Evolutionary conservation across 2,113 vertebrate genomes (phyloP), one percentile per base, ranked within the genome.

Genomic region (Cygnus buccinator): DNA sequence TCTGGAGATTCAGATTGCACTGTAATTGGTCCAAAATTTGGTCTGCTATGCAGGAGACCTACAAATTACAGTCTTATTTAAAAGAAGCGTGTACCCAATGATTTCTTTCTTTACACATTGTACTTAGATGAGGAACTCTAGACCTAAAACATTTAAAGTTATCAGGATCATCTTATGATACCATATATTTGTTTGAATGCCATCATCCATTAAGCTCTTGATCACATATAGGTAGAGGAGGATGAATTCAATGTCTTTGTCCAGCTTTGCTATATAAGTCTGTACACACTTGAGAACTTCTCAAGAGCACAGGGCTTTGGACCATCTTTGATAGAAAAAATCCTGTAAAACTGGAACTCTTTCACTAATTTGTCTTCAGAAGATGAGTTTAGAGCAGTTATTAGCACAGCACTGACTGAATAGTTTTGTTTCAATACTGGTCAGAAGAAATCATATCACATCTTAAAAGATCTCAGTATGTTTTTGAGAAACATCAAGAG

Each of bases 401-500:
- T 73, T 83, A 71, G 35, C 55, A 55, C 10, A 83, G 26, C 3
- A 54, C 39, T n/a, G 52, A 54, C 39, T 26, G 43, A 90, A 65
- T 3, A 57, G 62, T 92, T 94, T 67, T 82, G 11, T 57, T 89
- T 89, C 46, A 48, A 4, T 73, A 73, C 37, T 15, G 7, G 50
- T 70, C 50, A 62, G 19, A 73, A n/a, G n/a, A 89, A 87, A 79
- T 50, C 35, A 62, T n/a, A 59, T 31, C 25, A 37, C 23, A 28
- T 79, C 58, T 77, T 78, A 78, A 83, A 93, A 90, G 54, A 71
- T 54, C 7, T 91, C 52, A 29, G 63, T 52, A 31, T 80, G n/a
- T 9, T 95, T 95, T 68, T 44, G 17, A 95, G 84, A 89, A 84
- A 57, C 65, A 85, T 75, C 25, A 65, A 91, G 74, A 92, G 52